phyloP scores from a whole-genome alignment of 92 coral and sea anemone genomes.

The Isaurus tuberculatus region DNA sequence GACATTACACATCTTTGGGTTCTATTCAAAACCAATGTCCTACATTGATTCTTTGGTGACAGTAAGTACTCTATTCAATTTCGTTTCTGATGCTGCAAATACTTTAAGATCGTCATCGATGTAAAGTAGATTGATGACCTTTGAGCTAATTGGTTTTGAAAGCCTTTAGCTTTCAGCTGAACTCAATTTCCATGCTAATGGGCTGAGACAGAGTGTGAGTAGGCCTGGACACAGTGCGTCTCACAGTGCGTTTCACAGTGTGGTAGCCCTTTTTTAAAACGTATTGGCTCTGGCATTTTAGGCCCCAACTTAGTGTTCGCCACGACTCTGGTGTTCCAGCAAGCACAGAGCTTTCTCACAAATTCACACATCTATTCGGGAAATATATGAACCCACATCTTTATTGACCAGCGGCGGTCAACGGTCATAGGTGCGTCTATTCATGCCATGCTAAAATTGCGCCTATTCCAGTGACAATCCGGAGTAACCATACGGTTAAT shows the following conservation, averaged over 20 bases:
- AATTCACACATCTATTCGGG: not conserved
- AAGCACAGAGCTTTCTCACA: not conserved
- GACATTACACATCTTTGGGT: too few relatives aligned
- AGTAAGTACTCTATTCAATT: too few relatives aligned
- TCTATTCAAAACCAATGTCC: too few relatives aligned
- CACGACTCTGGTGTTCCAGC: constrained; percentile 19
- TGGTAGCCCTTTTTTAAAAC: constrained; percentile 17
- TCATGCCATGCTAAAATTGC: constrained; percentile 65
- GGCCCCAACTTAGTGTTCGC: not conserved
- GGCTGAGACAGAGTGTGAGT: too few relatives aligned
- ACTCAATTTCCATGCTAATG: too few relatives aligned
- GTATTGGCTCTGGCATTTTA: not conserved
- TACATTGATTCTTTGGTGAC: too few relatives aligned
- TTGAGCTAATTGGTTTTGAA: too few relatives aligned
- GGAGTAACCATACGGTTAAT: not conserved
- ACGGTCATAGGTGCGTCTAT: not conserved
- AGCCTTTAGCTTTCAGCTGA: too few relatives aligned
- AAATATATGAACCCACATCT: constrained; percentile 1
- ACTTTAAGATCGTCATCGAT: not conserved
- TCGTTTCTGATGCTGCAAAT: too few relatives aligned
- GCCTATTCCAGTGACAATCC: not conserved
- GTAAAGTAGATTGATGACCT: too few relatives aligned
- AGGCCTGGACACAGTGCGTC: too few relatives aligned
- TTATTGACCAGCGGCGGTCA: constrained; percentile 5
- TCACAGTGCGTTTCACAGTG: too few relatives aligned